These are phyloP conservation scores for Leptogaster cylindrica DNA, from an alignment of 2,888 invertebrate genomes.

Conservation along the genomic window DNA sequence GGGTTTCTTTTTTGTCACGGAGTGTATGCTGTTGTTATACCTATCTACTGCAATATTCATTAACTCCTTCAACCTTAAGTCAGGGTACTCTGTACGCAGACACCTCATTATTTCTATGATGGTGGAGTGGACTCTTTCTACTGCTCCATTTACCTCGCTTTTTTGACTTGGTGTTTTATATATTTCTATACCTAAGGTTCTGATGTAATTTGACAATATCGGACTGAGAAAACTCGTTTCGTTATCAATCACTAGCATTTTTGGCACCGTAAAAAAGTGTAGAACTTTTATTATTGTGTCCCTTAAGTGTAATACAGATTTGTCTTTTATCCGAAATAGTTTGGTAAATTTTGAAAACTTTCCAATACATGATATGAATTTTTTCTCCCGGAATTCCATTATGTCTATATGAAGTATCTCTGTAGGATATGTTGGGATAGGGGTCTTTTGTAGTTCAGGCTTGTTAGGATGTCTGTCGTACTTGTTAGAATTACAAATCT, in stretches of 20 bases:
- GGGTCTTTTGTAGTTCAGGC: no score
- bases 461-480: not conserved
- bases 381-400: not conserved
- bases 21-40: slow-evolving; percentile 22
- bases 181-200: not conserved
- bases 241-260: no score
- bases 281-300: not conserved
- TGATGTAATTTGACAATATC: no score
- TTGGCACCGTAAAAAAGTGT: no score
- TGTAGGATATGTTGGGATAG: no score
- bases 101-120: slow-evolving; percentile 37
- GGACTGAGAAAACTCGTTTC: no score
- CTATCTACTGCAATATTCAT: slow-evolving; percentile 24
- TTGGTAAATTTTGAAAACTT: no score
- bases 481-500: not conserved
- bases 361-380: no score
- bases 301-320: not conserved
- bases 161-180: not conserved
- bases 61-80: slow-evolving; percentile 9
- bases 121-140: slow-evolving; percentile 35
- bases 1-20: slow-evolving; percentile 23
- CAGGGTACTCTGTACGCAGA: not conserved
- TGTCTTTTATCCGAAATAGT: no score
- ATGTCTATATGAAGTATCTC: not conserved
- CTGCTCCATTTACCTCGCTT: slow-evolving; percentile 28